Base-by-base conservation (phyloP, 1,140 invertebrate species). In the Pomphorhynchus laevis region DNA sequence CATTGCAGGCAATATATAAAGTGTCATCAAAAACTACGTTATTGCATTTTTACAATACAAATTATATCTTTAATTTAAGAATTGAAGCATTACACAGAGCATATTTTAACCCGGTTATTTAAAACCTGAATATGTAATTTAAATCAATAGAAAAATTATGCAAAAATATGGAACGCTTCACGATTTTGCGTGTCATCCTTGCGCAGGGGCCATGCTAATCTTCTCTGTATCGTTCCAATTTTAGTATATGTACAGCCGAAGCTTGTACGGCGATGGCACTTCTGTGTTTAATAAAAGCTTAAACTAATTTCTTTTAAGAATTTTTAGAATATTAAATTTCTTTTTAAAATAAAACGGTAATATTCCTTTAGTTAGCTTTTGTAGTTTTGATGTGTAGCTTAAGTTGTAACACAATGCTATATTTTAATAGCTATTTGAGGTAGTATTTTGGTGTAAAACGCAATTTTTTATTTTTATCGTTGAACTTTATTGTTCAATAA, bases 181-280 rank as follows among this genome's bases (percentile, higher is more conserved):
- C 67, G 69, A 71, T 71, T 71, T 71, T 71, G 69, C 69, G 68
- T 70, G 69, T 71, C 68, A 70, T 72, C 69, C 67, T 70, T 70
- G 67, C 69, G 69, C 67, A 72, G 68, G 67, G 69, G 70, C 69
- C 70, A 72, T 72, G 70, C 69, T 72, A 72, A 72, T 72, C 69
- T 71, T 71, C 69, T 71, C 69, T 70, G 69, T 70, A 71, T 72
- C 69, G 69, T 71, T 72, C 69, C 69, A 60, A 61, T 61, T 61
- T 60, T 62, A 59, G 55, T 59, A 54, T 57, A 59, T 55, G 52
- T 57, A 49, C 50, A 40, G 45, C 47, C 50, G 47, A 48, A 45
- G 44, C 44, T 22, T 39, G 23, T 29, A 20, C 20, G 17, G 20
- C 18, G 21, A 21, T 22, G 34, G 34, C 34, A 12, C 18, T 20